These are phyloP conservation scores for Xestobium rufovillosum DNA, from an alignment of 2,888 invertebrate species.

Conservation along the genomic window DNA sequence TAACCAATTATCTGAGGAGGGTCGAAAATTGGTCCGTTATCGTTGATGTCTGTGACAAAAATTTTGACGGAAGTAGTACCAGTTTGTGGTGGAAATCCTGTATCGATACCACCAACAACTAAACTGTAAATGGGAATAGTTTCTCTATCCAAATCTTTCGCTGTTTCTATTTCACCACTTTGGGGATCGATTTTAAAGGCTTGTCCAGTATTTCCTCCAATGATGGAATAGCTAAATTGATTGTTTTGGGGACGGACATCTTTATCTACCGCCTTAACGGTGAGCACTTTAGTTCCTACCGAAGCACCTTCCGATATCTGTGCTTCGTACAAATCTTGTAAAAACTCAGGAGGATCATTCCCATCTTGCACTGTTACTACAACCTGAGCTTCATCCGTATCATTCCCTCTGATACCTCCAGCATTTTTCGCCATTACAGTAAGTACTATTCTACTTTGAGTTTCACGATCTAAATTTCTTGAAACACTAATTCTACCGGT, in stretches of 20 bases:
- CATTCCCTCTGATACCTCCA: conserved; percentile 89
- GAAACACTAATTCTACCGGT: conserved; percentile 81
- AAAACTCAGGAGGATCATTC: conserved; percentile 91
- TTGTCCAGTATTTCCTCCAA: conserved; percentile 74
- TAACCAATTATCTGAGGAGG: conserved; percentile 63
- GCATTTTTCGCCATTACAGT: conserved; percentile 92
- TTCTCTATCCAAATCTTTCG: conserved; percentile 73
- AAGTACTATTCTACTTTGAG: conserved; percentile 79
- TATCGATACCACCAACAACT: conserved; percentile 81
- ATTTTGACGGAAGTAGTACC: conserved; percentile 82
- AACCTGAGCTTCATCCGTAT: conserved; percentile 91
- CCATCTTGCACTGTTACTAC: conserved; percentile 92
- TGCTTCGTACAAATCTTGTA: conserved; percentile 69
- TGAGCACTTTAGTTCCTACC: conserved; percentile 64
- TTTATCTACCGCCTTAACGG: conserved; percentile 82
- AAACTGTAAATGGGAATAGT: conserved; percentile 65
- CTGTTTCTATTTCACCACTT: conserved; percentile 74
- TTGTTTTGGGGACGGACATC: conserved; percentile 87
- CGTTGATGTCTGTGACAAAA: conserved; percentile 79
- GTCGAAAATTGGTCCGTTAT: conserved; percentile 83
- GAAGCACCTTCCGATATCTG: conserved; percentile 72
- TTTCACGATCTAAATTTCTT: conserved; percentile 74
- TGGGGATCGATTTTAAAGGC: conserved; percentile 84
- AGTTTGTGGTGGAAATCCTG: conserved; percentile 82
- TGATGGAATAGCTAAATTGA: conserved; percentile 84